A percentile compares a stretch with the other conserved stretches of the same genome.
These are phyloP conservation scores for Eremobia ochroleuca DNA, from an alignment of 2,888 invertebrate genomes.

Conservation along the genomic window DNA sequence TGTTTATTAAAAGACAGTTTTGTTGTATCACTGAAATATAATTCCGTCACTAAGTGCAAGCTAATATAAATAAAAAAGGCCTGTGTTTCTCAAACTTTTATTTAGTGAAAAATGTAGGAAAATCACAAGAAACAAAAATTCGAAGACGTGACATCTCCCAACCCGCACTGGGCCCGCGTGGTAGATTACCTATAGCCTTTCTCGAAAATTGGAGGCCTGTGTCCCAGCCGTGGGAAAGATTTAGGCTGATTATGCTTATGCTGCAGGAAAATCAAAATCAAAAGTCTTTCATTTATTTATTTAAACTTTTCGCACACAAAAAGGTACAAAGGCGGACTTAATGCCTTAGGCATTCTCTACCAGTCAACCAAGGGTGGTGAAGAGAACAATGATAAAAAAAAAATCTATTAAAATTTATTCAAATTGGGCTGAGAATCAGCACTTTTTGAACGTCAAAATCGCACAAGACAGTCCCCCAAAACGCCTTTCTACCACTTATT, in stretches of 20 bases:
- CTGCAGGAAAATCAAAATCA: not conserved
- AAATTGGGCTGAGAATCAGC: not conserved
- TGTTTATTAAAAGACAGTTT: not conserved
- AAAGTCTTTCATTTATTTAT: no score
- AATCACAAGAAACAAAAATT: not conserved
- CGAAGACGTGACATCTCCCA: not conserved
- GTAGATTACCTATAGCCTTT: no score
- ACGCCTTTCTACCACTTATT: not conserved
- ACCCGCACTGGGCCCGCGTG: not conserved
- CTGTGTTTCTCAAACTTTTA: constrained; percentile 1
- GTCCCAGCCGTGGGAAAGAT: not conserved
- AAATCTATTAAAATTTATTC: no score
- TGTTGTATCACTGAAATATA: constrained; percentile 11
- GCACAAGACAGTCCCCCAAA: not conserved
- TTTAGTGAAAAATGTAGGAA: not conserved
- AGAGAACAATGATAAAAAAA: no score
- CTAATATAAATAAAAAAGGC: not conserved
- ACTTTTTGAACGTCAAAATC: not conserved
- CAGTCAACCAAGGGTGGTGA: no score
- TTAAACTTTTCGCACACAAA: no score
- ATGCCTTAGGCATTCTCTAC: no score
- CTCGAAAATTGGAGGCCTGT: not conserved
- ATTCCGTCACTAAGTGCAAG: not conserved
- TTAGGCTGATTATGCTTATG: not conserved
- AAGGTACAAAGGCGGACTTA: no score